These are phyloP conservation scores for Python bivittatus DNA, from an alignment of 2,113 vertebrate species.

Conservation along the genomic window DNA sequence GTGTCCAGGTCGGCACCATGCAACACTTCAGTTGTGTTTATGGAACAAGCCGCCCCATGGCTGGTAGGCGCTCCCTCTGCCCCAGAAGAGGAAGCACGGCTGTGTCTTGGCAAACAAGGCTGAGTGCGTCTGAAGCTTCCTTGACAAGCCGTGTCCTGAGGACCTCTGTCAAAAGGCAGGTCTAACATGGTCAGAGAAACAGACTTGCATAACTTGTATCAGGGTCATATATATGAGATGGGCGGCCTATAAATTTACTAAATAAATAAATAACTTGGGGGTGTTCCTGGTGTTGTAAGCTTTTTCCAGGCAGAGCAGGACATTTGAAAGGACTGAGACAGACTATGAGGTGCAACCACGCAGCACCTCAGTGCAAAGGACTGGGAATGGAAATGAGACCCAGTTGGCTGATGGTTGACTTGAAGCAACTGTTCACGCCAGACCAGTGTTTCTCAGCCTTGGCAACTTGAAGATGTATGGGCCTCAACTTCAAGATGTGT, in stretches of 20 bases:
- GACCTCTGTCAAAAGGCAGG: neutral
- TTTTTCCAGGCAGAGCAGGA: too few species aligned
- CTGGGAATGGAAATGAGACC: neutral
- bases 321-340: neutral
- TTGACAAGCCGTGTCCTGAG: neutral
- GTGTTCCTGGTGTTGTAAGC: neutral
- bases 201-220: neutral
- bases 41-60: neutral
- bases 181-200: neutral
- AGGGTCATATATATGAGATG: too few species aligned
- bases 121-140: neutral
- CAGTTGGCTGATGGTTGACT: too few species aligned
- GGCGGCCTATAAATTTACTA: too few species aligned
- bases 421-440: neutral
- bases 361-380: neutral
- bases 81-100: neutral
- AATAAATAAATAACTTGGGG: too few species aligned
- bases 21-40: neutral
- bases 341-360: neutral
- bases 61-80: neutral
- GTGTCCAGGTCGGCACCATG: too few species aligned
- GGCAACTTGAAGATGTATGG: too few species aligned
- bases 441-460: too few species aligned
- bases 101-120: slow-evolving; percentile 2
- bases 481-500: too few species aligned